Conservation (phyloP, 2,888 invertebrate species). For the Diarsia rubi region DNA sequence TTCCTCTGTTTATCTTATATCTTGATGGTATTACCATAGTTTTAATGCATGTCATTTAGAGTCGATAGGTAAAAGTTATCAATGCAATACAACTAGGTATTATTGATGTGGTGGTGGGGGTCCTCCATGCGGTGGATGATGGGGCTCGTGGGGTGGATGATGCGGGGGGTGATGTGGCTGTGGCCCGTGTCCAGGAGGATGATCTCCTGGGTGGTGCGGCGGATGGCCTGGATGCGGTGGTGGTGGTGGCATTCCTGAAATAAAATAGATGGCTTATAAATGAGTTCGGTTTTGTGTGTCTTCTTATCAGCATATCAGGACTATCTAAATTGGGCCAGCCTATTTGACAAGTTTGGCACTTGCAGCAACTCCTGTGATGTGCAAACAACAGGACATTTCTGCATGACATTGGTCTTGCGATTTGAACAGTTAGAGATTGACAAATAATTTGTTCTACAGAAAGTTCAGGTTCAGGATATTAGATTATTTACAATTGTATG, state of each 20-base stretch:
- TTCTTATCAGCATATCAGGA: background rate
- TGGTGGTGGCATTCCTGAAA: constrained; percentile 68
- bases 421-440: background rate
- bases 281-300: background rate
- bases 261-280: background rate
- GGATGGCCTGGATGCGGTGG: constrained; percentile 54
- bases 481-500: background rate
- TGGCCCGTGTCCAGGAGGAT: constrained; percentile 57
- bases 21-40: background rate
- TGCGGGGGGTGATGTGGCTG: constrained; percentile 60
- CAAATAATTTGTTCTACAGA: background rate
- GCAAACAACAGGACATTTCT: background rate
- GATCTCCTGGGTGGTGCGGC: constrained; percentile 56
- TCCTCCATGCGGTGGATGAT: constrained; percentile 36
- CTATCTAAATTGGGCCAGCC: background rate
- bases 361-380: background rate
- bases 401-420: background rate
- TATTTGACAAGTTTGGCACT: background rate
- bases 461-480: background rate
- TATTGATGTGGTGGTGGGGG: constrained; percentile 21
- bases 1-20: no score
- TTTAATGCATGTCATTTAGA: background rate
- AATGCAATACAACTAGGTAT: background rate
- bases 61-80: background rate
- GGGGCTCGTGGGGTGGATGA: constrained; percentile 36